Conservation (phyloP, 2,888 invertebrate genomes). For the Agriopis marginaria region DNA sequence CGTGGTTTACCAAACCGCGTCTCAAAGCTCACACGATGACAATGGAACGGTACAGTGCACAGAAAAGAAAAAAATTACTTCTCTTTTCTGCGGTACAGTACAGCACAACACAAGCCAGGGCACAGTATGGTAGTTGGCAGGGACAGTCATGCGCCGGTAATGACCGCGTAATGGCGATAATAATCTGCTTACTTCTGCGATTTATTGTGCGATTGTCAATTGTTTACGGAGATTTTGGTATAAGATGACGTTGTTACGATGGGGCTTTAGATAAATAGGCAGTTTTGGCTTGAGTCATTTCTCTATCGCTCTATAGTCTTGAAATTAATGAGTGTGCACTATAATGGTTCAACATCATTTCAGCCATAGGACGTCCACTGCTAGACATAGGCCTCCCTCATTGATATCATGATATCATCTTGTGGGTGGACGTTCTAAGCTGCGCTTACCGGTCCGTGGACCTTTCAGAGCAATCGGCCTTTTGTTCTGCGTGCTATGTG, state of each 20-base stretch:
- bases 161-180: constrained; percentile 38
- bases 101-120: constrained; percentile 15
- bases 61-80: too few species aligned
- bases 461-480: too few species aligned
- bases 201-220: constrained; percentile 20
- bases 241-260: background rate
- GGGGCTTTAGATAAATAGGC: background rate
- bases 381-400: too few species aligned
- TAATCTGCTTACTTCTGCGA: constrained; percentile 21
- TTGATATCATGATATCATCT: too few species aligned
- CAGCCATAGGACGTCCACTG: too few species aligned
- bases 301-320: background rate
- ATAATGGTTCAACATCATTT: too few species aligned
- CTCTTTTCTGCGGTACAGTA: too few species aligned
- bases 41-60: constrained; percentile 50
- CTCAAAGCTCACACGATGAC: constrained; percentile 37
- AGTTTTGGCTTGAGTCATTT: background rate
- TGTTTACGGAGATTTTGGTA: constrained; percentile 11
- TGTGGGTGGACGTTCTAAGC: too few species aligned
- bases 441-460: too few species aligned
- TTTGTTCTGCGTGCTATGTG: too few species aligned
- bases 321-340: background rate
- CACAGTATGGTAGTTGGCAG: constrained; percentile 33
- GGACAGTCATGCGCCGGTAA: constrained; percentile 43
- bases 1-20: constrained; percentile 12